phyloP scores from a whole-genome alignment of 2,113 vertebrate genomes.

The Apodemus speciosus region DNA sequence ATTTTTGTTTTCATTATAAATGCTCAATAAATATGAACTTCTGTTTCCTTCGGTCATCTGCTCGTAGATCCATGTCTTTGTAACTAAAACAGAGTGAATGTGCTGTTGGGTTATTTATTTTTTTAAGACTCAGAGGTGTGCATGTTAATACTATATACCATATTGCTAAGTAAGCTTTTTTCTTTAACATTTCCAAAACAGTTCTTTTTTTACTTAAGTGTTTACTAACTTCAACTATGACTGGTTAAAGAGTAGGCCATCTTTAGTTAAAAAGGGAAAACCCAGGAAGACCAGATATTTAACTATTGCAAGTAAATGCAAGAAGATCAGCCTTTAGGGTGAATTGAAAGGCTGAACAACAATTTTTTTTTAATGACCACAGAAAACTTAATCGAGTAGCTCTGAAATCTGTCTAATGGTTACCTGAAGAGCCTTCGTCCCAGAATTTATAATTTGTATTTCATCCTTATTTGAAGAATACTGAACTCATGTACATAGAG shows the following conservation, averaged over 20 bases:
- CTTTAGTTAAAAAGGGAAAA: background rate
- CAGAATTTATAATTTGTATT: background rate
- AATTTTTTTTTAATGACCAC: background rate
- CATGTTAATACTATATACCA: background rate
- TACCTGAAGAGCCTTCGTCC: slow-evolving; percentile 1
- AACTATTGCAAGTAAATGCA: background rate
- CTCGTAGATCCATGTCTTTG: background rate
- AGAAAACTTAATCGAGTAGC: background rate
- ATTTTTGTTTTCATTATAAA: slow-evolving; percentile 56
- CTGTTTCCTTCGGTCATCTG: slow-evolving; percentile 39
- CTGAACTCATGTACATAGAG: background rate
- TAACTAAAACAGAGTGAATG: slow-evolving; percentile 28
- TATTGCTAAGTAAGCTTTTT: background rate
- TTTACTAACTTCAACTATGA: background rate
- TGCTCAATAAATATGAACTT: slow-evolving; percentile 53
- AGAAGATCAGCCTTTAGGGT: background rate
- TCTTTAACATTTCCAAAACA: background rate
- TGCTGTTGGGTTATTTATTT: slow-evolving; percentile 30
- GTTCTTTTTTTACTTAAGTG: background rate
- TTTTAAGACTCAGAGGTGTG: background rate
- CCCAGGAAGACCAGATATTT: background rate
- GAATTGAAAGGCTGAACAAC: background rate
- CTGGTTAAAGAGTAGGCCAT: background rate
- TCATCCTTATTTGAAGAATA: background rate
- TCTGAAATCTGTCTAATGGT: background rate